Evolutionary conservation across 2,888 invertebrate genomes (phyloP), one percentile per base, ranked within the genome.

Genomic region (Tetheella fluctuosa): DNA sequence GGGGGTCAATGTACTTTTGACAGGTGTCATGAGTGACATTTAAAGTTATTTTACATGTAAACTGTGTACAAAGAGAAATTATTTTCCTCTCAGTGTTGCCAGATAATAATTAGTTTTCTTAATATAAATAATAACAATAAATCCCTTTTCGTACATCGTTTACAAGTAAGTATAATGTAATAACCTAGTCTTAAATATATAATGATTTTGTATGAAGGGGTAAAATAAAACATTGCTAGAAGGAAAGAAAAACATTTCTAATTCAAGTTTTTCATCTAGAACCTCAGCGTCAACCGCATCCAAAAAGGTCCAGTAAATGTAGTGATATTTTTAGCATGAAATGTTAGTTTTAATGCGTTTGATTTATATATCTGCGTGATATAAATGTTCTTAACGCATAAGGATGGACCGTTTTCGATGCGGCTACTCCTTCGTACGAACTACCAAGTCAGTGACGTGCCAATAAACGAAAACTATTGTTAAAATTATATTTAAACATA

Each of bases 391-490:
- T 75, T 80, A 89, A 87, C 86, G 89, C 88, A 37, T 76, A 65
- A 62, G 62, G 59, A 60, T 67, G 66, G 58, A n/a, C 61, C 62
- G 53, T 58, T 63, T 65, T 67, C 63, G 65, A 62, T 65, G 63
- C 62, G 28, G 57, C 28, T 74, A 67, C 75, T 80, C 77, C 75
- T 83, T 80, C 78, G 80, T 76, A 77, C 77, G 78, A 80, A 70
- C 70, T 71, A 71, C 74, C 64, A 70, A 89, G 89, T 90, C 90
- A 89, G 80, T 78, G 76, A 84, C 79, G 91, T 91, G 91, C 91
- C 91, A 91, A 91, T 86, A 87, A 78, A 73, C 76, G 76, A 81
- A 83, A 85, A 84, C 81, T 81, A 83, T 88, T 89, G 87, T 91
- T 89, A 81, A 77, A 72, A 74, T 77, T 71, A 77, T 77, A 74